Conservation (phyloP, 2,797 vertebrate genomes). For the Amniataba percoides region DNA sequence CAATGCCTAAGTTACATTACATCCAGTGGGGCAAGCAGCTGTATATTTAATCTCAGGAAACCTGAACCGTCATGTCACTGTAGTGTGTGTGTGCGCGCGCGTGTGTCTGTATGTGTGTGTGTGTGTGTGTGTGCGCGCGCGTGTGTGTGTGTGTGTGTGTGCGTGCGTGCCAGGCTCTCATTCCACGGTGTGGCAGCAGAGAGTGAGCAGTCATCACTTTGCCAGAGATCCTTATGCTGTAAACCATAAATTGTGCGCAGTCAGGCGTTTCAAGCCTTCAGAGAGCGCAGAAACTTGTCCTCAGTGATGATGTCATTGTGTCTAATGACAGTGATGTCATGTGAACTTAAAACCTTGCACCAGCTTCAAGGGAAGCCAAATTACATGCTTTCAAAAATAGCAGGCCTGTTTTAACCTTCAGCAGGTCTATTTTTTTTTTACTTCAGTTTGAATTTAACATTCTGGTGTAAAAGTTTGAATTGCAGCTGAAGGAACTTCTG, state of each 20-base stretch:
- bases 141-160: constrained; percentile 19
- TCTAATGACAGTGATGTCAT: constrained; percentile 81
- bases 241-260: constrained; percentile 74
- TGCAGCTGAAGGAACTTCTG: constrained; percentile 38
- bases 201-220: constrained; percentile 67
- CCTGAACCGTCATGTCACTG: constrained; percentile 48
- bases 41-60: constrained; percentile 66
- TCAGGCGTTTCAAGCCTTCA: constrained; percentile 66
- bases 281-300: constrained; percentile 47
- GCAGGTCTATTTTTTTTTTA: constrained; percentile 33
- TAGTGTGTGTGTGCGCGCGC: constrained; percentile 30
- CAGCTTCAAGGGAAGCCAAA: constrained; percentile 60
- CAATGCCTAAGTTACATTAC: constrained; percentile 55
- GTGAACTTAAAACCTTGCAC: constrained; percentile 60
- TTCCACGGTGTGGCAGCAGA: constrained; percentile 42
- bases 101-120: too few species aligned
- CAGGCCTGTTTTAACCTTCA: constrained; percentile 51
- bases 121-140: constrained; percentile 25
- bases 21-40: constrained; percentile 53
- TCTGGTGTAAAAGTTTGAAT: constrained; percentile 55
- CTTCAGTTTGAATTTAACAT: constrained; percentile 58
- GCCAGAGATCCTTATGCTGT: constrained; percentile 49
- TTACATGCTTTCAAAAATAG: constrained; percentile 72
- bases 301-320: constrained; percentile 77
- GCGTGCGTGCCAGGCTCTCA: constrained; percentile 24